phyloP scores from a whole-genome alignment of 2,888 invertebrate genomes.

The Cistogaster globosa region DNA sequence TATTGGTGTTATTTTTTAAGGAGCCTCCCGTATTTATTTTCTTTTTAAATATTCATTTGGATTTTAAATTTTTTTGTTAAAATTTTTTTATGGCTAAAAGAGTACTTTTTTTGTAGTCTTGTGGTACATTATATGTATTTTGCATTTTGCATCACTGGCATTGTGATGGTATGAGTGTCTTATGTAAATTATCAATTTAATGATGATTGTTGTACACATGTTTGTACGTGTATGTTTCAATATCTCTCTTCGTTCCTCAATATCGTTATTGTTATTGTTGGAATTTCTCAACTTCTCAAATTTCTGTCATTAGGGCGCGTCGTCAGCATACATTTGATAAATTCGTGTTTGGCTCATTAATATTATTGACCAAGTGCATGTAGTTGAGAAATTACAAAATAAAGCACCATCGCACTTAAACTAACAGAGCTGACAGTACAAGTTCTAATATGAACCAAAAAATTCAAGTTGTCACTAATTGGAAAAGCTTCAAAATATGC shows the following conservation, averaged over 20 bases:
- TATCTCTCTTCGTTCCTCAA: background rate
- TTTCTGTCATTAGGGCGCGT: constrained; percentile 80
- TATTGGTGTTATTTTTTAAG: too few relatives aligned
- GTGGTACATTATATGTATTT: background rate
- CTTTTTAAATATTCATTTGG: too few relatives aligned
- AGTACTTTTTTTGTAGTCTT: background rate
- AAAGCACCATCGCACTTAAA: background rate
- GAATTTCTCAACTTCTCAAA: constrained; percentile 68
- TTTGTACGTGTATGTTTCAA: background rate
- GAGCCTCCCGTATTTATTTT: too few relatives aligned
- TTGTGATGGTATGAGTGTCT: background rate
- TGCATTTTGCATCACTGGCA: background rate
- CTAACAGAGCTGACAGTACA: background rate
- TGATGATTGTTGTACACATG: background rate
- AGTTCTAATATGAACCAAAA: background rate
- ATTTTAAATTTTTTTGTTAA: background rate
- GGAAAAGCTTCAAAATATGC: constrained; percentile 51
- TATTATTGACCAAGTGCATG: constrained; percentile 75
- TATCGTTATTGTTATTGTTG: constrained; percentile 14
- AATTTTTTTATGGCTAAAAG: background rate
- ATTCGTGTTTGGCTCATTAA: constrained; percentile 77
- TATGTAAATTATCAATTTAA: background rate
- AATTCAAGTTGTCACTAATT: constrained; percentile 14
- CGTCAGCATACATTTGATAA: constrained; percentile 54
- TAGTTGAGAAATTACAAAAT: constrained; percentile 46